Conservation (phyloP, 2,797 vertebrate genomes). For the Eidolon dupreanum region DNA sequence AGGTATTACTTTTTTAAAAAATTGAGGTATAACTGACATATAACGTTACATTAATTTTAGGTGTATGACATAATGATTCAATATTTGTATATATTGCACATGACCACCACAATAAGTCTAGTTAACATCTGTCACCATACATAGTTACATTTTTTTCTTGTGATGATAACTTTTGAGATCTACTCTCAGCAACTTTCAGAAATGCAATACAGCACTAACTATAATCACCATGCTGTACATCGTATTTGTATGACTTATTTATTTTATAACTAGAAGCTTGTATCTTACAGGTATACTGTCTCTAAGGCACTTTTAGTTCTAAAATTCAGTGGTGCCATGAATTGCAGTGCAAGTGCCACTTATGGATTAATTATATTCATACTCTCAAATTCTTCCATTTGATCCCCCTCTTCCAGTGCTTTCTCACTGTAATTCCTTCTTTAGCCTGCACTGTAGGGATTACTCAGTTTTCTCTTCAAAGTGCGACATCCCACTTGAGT, state of each 20-base stretch:
- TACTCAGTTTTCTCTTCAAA: neutral
- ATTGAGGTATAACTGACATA: neutral
- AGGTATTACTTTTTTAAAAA: neutral
- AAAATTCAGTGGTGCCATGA: neutral
- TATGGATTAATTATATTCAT: neutral
- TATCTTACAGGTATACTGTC: neutral
- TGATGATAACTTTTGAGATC: neutral
- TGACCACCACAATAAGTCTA: no score
- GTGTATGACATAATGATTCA: no score
- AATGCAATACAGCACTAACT: neutral
- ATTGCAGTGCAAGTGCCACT: neutral
- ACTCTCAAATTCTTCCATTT: neutral
- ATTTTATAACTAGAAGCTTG: neutral
- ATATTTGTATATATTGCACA: neutral
- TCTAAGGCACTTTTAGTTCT: neutral
- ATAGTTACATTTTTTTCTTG: neutral
- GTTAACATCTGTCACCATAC: neutral
- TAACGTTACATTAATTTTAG: neutral
- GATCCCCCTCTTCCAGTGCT: neutral
- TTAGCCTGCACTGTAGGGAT: neutral
- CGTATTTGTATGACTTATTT: neutral
- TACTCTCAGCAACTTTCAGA: neutral
- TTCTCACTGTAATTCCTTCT: neutral
- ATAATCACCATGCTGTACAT: neutral
- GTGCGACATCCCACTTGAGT: neutral